A percentile compares a stretch with the other conserved stretches of the same genome.
Conservation (phyloP, 1,140 invertebrate species). For the Eubasilissa regina region DNA sequence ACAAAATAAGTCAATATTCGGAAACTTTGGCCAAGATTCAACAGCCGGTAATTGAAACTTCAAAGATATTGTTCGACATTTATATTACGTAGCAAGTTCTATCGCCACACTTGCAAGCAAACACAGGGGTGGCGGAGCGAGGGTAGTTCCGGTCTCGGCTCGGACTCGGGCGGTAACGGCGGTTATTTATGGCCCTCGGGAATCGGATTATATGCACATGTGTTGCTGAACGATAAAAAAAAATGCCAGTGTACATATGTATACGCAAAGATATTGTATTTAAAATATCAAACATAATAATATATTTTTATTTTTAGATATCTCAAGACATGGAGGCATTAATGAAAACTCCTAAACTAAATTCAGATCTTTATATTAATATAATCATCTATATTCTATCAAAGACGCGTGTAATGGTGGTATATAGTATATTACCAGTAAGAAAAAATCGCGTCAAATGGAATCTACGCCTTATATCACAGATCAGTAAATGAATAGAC, state of each 20-base stretch:
- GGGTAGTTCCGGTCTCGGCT: slow-evolving; percentile 15
- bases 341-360: too few relatives aligned
- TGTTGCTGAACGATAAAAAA: slow-evolving; percentile 42
- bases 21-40: too few relatives aligned
- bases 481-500: too few relatives aligned
- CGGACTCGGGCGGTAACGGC: background rate
- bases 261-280: background rate
- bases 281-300: background rate
- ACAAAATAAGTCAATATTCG: too few relatives aligned
- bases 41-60: slow-evolving; percentile 4
- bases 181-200: slow-evolving; percentile 41
- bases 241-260: slow-evolving; percentile 14
- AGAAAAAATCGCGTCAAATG: too few relatives aligned
- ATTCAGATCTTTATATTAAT: too few relatives aligned
- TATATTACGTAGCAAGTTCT: background rate
- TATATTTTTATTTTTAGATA: too few relatives aligned
- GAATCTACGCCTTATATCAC: too few relatives aligned
- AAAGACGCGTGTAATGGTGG: too few relatives aligned
- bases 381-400: too few relatives aligned
- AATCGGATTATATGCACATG: slow-evolving; percentile 50
- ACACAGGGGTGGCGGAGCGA: slow-evolving; percentile 1
- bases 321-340: too few relatives aligned
- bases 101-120: slow-evolving; percentile 1
- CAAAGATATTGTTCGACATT: background rate
- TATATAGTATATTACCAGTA: too few relatives aligned